Evolutionary conservation across 2,113 vertebrate genomes (phyloP).

Genomic region (Numida meleagris): DNA sequence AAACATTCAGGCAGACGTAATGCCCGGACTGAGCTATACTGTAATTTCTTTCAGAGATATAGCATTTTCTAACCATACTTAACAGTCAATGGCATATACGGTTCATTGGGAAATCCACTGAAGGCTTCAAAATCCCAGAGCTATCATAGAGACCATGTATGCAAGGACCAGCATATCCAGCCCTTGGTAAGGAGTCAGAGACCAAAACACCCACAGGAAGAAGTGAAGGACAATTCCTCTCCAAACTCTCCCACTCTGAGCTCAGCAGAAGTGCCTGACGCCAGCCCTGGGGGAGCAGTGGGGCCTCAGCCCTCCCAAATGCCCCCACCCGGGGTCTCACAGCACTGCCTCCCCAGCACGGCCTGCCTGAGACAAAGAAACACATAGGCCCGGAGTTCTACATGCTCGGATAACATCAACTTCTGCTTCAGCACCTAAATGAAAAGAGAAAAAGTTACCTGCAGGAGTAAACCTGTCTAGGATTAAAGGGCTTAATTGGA

Average conservation of each 20-base stretch:
- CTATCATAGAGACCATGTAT: accelerated
- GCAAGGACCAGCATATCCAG: not conserved
- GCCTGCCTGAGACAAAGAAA: not conserved
- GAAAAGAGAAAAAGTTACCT: not conserved
- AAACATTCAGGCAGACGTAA: not conserved
- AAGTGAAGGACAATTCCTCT: not conserved
- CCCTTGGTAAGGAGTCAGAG: not conserved
- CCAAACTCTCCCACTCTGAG: not conserved
- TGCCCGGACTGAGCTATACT: not conserved
- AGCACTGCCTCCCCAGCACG: accelerated
- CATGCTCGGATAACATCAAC: not conserved
- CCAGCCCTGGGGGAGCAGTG: not conserved
- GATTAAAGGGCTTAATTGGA: not conserved
- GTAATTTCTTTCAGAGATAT: not conserved
- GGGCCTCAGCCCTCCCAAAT: not conserved
- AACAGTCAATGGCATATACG: not conserved
- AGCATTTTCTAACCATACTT: not conserved
- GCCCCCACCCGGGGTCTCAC: accelerated
- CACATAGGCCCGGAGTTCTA: not conserved
- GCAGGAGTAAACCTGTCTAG: not conserved
- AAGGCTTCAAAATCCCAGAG: not conserved
- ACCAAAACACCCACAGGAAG: not conserved
- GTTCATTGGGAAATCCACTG: not conserved
- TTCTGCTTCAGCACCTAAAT: not conserved
- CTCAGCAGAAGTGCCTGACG: not conserved